Evolutionary conservation across 2,888 invertebrate species (phyloP).

Genomic region (Aleiodes testaceus): DNA sequence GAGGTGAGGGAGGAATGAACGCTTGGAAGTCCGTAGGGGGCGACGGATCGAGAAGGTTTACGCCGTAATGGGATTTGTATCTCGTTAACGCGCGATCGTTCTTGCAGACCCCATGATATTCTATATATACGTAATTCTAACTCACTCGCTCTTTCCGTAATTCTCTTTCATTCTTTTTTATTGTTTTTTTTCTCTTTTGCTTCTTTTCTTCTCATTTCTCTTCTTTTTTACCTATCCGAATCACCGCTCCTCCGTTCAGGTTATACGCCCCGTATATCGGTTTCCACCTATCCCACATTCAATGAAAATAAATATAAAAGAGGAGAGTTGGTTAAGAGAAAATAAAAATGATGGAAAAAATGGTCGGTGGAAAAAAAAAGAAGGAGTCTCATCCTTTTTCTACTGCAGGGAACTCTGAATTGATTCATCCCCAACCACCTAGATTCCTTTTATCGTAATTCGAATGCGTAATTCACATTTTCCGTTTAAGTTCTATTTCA

Average conservation of each 20-base stretch:
- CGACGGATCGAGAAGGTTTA: slow-evolving; percentile 71
- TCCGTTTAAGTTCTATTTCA: slow-evolving; percentile 28
- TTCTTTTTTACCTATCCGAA: slow-evolving; percentile 23
- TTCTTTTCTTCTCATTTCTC: background rate
- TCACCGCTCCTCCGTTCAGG: slow-evolving; percentile 26
- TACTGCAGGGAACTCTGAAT: slow-evolving; percentile 38
- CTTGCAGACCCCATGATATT: slow-evolving; percentile 63
- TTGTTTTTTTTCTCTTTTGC: slow-evolving; percentile 23
- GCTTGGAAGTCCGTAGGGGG: slow-evolving; percentile 68
- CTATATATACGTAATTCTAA: slow-evolving; percentile 47
- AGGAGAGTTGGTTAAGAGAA: slow-evolving; percentile 16
- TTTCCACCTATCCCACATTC: slow-evolving; percentile 42
- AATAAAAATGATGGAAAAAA: slow-evolving; percentile 21
- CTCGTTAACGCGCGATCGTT: slow-evolving; percentile 73
- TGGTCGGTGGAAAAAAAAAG: background rate
- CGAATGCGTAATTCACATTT: slow-evolving; percentile 39
- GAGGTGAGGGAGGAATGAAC: slow-evolving; percentile 46
- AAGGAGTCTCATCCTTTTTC: background rate
- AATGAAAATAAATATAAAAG: slow-evolving; percentile 24
- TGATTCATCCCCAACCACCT: slow-evolving; percentile 30
- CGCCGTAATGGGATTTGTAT: slow-evolving; percentile 73
- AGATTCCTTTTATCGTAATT: slow-evolving; percentile 36
- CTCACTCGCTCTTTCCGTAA: slow-evolving; percentile 44
- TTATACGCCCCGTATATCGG: slow-evolving; percentile 41
- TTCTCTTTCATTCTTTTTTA: slow-evolving; percentile 35